Conservation (phyloP, 1,140 invertebrate genomes). For the Camponotus floridanus region DNA sequence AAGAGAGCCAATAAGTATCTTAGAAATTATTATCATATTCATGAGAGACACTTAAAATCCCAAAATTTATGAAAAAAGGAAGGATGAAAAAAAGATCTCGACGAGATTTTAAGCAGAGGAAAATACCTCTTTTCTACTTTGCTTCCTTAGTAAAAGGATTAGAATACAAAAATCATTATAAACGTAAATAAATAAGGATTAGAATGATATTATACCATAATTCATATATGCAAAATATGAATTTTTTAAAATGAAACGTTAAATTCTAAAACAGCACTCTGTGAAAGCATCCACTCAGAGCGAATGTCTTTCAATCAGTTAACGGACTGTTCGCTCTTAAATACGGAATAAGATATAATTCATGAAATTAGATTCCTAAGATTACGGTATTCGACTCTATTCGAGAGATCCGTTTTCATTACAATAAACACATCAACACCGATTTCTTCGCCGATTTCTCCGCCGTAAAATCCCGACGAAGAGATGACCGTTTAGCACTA, state of each 20-base stretch:
- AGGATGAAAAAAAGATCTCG: neutral
- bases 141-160: neutral
- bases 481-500: neutral
- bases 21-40: conserved; percentile 42
- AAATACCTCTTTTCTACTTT: neutral
- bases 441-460: neutral
- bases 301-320: neutral
- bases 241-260: too few relatives aligned
- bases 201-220: neutral
- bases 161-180: neutral
- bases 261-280: too few relatives aligned
- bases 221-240: neutral
- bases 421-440: neutral
- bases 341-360: neutral
- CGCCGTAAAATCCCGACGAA: neutral
- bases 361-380: neutral
- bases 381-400: neutral
- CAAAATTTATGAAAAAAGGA: conserved; percentile 1
- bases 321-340: neutral
- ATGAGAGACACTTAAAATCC: conserved; percentile 17
- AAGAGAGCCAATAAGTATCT: conserved; percentile 31
- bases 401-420: neutral
- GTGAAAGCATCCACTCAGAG: neutral
- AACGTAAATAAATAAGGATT: neutral
- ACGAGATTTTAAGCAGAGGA: neutral